phyloP scores from a whole-genome alignment of 2,797 vertebrate species.

The Geotrypetes seraphini region DNA sequence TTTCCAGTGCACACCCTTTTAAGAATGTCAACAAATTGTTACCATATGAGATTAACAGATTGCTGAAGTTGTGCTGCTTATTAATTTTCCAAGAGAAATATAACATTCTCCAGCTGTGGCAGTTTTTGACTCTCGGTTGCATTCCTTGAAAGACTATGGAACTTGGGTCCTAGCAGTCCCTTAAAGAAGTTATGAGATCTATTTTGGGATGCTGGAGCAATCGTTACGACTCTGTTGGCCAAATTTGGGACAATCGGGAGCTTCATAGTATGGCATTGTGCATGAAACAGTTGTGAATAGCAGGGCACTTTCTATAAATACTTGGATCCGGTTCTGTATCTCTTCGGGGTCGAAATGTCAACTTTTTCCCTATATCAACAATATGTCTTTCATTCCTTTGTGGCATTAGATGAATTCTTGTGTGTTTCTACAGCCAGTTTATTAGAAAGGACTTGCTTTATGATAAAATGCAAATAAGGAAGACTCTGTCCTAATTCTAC shows the following conservation, averaged over 20 bases:
- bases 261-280: conserved; percentile 5
- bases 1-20: no score
- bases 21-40: no score
- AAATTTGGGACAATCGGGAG: conserved; percentile 4
- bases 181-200: background rate
- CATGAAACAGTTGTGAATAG: background rate
- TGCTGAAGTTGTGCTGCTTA: no score
- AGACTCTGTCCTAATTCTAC: background rate
- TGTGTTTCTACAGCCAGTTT: background rate
- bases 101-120: no score
- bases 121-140: no score
- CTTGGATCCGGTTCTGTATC: background rate
- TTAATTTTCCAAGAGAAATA: no score
- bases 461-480: background rate
- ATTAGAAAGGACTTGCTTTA: background rate
- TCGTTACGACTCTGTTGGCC: conserved; percentile 1
- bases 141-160: no score
- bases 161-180: background rate
- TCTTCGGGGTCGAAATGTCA: conserved; percentile 2
- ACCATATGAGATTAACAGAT: no score
- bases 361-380: background rate
- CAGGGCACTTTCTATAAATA: background rate
- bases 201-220: background rate
- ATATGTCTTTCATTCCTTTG: background rate
- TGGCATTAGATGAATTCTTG: background rate